Base-by-base conservation (phyloP, 1,140 invertebrate genomes). In the Drosophila nigrodunni region DNA sequence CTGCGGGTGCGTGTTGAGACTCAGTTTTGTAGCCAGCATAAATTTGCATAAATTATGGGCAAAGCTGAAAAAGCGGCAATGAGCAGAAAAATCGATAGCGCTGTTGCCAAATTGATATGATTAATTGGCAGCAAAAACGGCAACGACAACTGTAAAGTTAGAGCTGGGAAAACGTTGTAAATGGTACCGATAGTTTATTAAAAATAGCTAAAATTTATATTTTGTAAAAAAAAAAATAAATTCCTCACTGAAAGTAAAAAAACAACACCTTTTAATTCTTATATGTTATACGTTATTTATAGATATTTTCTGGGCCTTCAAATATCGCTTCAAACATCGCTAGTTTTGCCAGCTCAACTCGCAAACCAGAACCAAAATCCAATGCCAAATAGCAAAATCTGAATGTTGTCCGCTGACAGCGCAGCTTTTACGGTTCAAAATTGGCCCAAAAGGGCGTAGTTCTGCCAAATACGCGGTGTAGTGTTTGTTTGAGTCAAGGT, bases 61-160 rank as follows among this genome's bases (percentile, higher is more conserved):
- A 21, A 11, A 11, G 44, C 5, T 46, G n/a, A 46, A 43, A 10
- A 39, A 25, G 35, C 43, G 30, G 25, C 11, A 30, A 43, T 7
- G 30, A 25, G 13, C 10, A 11, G 35, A 50, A 78, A 86, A 88
- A 87, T 87, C 82, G 80, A 88, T 87, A 76, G 39, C 25, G 4
- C 25, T 7, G 44, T 43, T 41, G 71, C 78, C 82, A 87, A 88
- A 80, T 87, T 87, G 88, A 87, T 88, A 77, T 87, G 83, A 87
- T 87, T 87, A 87, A 87, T 88, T 88, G 83, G 61, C 83, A 41
- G 21, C 43, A 61, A n/a, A 11, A 43, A 54, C 21, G 44, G 37
- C 52, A 58, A 55, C 43, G 25, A 25, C 15, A 34, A 21, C 50
- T 30, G 25, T 30, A 30, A 30, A 30, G 0, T 6, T 30, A 30